phyloP scores from a whole-genome alignment of 2,113 vertebrate species.

The Clarias batrachus region DNA sequence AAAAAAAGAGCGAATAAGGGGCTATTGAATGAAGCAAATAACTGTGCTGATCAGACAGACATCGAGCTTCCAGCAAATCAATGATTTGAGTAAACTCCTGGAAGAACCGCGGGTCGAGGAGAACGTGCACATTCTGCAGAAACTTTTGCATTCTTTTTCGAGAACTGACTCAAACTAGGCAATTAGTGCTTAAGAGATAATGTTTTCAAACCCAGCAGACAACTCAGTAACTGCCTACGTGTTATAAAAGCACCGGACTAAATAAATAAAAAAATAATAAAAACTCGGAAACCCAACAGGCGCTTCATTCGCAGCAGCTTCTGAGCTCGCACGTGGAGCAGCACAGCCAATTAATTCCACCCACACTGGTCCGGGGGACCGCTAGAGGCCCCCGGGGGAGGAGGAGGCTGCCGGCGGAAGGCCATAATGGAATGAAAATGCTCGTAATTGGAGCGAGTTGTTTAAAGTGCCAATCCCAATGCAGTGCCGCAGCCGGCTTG shows the following conservation, averaged over 20 bases:
- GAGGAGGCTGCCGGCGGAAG: slow-evolving; percentile 32
- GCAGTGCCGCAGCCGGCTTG: slow-evolving; percentile 34
- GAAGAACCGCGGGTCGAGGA: background rate
- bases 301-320: slow-evolving; percentile 18
- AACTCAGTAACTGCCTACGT: background rate
- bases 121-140: background rate
- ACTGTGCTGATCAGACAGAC: background rate
- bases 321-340: slow-evolving; percentile 34
- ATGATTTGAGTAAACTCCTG: background rate
- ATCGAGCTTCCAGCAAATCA: background rate
- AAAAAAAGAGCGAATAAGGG: background rate
- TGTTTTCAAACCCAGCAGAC: background rate
- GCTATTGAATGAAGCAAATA: background rate
- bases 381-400: slow-evolving; percentile 8
- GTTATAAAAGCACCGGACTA: background rate
- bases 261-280: background rate
- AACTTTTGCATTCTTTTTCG: background rate
- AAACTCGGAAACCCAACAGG: slow-evolving; percentile 17
- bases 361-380: slow-evolving; percentile 20
- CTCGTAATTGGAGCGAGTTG: slow-evolving; percentile 54
- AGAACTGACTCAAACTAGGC: background rate
- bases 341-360: slow-evolving; percentile 50
- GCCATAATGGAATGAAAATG: slow-evolving; percentile 53
- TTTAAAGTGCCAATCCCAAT: slow-evolving; percentile 53
- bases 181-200: slow-evolving; percentile 25